Evolutionary conservation across 2,113 vertebrate genomes (phyloP).

Genomic region (Xyliphius kryptos): DNA sequence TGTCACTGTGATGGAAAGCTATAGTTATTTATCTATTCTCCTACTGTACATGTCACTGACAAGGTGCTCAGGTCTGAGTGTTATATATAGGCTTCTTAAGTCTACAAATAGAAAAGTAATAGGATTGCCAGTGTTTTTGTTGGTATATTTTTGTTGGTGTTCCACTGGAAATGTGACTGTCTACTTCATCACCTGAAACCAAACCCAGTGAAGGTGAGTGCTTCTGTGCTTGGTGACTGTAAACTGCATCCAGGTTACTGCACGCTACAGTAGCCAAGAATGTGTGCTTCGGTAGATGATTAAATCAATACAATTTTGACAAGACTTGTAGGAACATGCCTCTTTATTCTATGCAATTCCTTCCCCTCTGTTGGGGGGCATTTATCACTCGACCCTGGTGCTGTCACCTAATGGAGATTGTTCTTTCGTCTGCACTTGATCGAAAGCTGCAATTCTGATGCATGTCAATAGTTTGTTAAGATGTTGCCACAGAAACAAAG

Average conservation of each 20-base stretch:
- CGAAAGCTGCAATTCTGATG: constrained; percentile 81
- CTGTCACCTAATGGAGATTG: constrained; percentile 90
- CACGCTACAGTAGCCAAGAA: constrained; percentile 84
- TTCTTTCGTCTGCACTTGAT: constrained; percentile 81
- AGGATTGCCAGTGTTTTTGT: constrained; percentile 62
- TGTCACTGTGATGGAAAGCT: constrained; percentile 45
- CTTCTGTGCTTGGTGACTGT: constrained; percentile 33
- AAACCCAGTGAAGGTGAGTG: constrained; percentile 59
- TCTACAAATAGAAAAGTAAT: constrained; percentile 70
- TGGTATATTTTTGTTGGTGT: constrained; percentile 59
- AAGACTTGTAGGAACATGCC: constrained; percentile 94
- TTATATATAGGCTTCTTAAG: constrained; percentile 52
- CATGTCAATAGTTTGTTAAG: constrained; percentile 79
- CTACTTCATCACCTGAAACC: constrained; percentile 70
- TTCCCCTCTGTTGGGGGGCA: constrained; percentile 77
- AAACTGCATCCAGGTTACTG: constrained; percentile 59
- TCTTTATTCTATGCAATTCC: constrained; percentile 90
- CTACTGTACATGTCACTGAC: constrained; percentile 42
- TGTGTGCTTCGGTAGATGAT: constrained; percentile 92
- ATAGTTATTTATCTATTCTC: constrained; percentile 50
- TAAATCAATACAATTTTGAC: constrained; percentile 98
- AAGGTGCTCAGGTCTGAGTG: constrained; percentile 43
- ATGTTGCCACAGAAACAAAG: constrained; percentile 72
- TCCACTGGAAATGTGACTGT: constrained; percentile 51
- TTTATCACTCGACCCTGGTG: constrained; percentile 86